Base-by-base conservation (phyloP, 1,140 invertebrate species). In the Drosophila biarmipes region DNA sequence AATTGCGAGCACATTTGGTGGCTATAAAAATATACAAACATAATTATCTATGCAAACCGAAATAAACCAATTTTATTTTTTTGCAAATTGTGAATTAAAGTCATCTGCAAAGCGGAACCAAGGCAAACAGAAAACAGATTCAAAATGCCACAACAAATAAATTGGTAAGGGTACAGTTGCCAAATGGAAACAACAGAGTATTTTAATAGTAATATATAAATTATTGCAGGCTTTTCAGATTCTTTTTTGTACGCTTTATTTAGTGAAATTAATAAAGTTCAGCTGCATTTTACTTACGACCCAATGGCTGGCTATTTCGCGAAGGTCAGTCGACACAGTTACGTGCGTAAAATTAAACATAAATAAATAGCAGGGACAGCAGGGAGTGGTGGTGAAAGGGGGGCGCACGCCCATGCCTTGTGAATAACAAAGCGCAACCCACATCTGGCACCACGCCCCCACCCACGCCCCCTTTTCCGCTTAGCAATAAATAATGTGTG, bases 31-130 rank as follows among this genome's bases (percentile, higher is more conserved):
- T 15, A 51, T 15, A 69, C 64, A 82, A 58, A 67, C 69, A 67
- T 73, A 80, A 86, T 84, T 82, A 73, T 84, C 52, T 59, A 46
- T 80, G 57, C 66, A 55, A 79, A 74, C 81, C 57, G 72, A 84
- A 85, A 86, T 80, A 86, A 86, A 85, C 58, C 74, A 66, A 21
- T 31, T 58, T 51, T 48, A 40, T 31, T 46, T 69, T 34, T 54
- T 31, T 52, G 42, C 34, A 29, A 68, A 67, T 54, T 85, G 58
- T 63, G 57, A 85, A 86, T 86, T 80, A 73, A 86, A 86, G 55
- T 63, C 43, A 77, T 35, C 7, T 40, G 58, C 73, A 80, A 37
- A 77, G 46, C 81, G 56, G 73, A 68, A 52, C 69, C 43, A 37
- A 68, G 55, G 54, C 19, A 38, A 45, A 31, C n/a, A 14, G 15